Percentiles rank a stretch among this genome's conserved stretches.
Evolutionary conservation across 2,797 vertebrate species (phyloP).

Genomic region (Poeciliopsis presidionis): DNA sequence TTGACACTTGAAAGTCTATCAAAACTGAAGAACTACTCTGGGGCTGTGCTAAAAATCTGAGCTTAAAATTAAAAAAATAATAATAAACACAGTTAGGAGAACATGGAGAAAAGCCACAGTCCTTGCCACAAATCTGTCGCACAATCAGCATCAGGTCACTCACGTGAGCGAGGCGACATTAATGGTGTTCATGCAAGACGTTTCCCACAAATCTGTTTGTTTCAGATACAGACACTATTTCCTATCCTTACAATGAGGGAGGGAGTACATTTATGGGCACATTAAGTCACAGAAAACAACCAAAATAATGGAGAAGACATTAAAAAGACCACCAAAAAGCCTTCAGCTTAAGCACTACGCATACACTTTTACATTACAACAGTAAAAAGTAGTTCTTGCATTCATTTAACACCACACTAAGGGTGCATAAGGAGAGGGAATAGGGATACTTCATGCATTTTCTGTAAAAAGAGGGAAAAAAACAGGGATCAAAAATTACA

Average conservation of each 20-base stretch:
- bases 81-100: slow-evolving; percentile 57
- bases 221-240: slow-evolving; percentile 66
- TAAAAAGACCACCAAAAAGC: slow-evolving; percentile 81
- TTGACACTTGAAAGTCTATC: slow-evolving; percentile 54
- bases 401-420: slow-evolving; percentile 82
- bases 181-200: slow-evolving; percentile 82
- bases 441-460: slow-evolving; percentile 79
- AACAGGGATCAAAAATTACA: slow-evolving; percentile 72
- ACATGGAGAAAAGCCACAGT: slow-evolving; percentile 61
- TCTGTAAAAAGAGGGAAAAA: slow-evolving; percentile 72
- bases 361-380: slow-evolving; percentile 86
- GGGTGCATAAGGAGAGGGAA: slow-evolving; percentile 63
- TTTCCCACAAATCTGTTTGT: slow-evolving; percentile 69
- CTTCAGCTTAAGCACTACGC: slow-evolving; percentile 82
- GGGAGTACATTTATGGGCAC: slow-evolving; percentile 65
- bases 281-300: slow-evolving; percentile 68
- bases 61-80: slow-evolving; percentile 1
- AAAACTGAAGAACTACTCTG: slow-evolving; percentile 33
- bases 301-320: slow-evolving; percentile 53
- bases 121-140: slow-evolving; percentile 63
- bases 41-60: slow-evolving; percentile 36
- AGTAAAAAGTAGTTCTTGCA: slow-evolving; percentile 87
- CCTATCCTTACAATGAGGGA: slow-evolving; percentile 60
- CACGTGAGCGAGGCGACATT: slow-evolving; percentile 66
- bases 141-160: slow-evolving; percentile 69